These are phyloP conservation scores for Aeoliscus strigatus DNA, from an alignment of 2,797 vertebrate genomes.

Conservation along the genomic window DNA sequence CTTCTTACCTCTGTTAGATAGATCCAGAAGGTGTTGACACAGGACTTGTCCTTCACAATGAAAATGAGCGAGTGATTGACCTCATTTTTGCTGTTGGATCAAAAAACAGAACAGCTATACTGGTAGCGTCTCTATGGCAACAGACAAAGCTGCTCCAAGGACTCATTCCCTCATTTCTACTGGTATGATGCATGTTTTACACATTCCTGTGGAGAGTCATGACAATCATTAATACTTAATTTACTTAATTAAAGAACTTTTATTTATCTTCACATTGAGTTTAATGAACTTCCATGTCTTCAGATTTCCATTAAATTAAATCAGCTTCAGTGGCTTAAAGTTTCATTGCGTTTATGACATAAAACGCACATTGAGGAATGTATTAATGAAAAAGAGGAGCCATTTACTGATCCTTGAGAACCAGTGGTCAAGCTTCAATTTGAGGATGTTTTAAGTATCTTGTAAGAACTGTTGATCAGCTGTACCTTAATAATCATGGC, in stretches of 20 bases:
- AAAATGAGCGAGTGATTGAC: constrained; percentile 45
- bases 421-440: no score
- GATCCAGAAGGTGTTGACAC: constrained; percentile 44
- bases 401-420: no score
- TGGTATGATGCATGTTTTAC: constrained; percentile 57
- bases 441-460: no score
- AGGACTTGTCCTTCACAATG: constrained; percentile 52
- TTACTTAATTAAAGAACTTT: not conserved
- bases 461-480: not conserved
- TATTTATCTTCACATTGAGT: no score
- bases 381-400: no score
- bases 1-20: constrained; percentile 47
- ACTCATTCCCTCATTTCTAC: constrained; percentile 60
- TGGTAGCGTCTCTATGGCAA: constrained; percentile 68
- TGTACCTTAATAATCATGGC: constrained; percentile 6
- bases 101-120: constrained; percentile 40
- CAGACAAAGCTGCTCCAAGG: constrained; percentile 59
- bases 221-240: not conserved
- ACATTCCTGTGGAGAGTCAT: not conserved
- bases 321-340: no score
- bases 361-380: no score
- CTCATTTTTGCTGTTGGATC: constrained; percentile 47
- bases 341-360: no score
- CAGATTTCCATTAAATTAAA: no score
- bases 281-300: no score